phyloP scores from a whole-genome alignment of 2,797 vertebrate species.

The Gobio occitaniae region DNA sequence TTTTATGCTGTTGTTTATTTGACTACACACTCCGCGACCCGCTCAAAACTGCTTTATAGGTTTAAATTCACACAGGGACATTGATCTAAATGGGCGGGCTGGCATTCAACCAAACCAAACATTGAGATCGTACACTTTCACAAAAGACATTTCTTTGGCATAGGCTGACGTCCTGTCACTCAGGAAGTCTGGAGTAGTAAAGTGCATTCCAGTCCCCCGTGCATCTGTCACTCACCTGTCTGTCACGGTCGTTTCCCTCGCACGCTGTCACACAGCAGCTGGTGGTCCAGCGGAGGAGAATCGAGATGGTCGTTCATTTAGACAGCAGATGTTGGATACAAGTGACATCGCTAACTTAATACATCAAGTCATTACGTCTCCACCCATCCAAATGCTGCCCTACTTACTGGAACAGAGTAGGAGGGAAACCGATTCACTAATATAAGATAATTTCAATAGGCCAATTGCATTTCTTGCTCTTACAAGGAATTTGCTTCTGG shows the following conservation, averaged over 20 bases:
- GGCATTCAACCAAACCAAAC: slow-evolving; percentile 3
- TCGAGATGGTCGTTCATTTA: slow-evolving; percentile 46
- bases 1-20: neutral
- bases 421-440: slow-evolving; percentile 4
- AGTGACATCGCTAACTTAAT: slow-evolving; percentile 53
- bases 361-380: slow-evolving; percentile 38
- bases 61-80: neutral
- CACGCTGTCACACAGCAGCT: slow-evolving; percentile 50
- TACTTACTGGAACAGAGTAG: slow-evolving; percentile 33
- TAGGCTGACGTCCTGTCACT: slow-evolving; percentile 43
- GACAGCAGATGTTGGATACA: slow-evolving; percentile 56
- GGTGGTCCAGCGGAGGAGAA: slow-evolving; percentile 48
- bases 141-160: neutral
- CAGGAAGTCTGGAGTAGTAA: slow-evolving; percentile 31
- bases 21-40: neutral
- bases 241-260: slow-evolving; percentile 36
- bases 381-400: slow-evolving; percentile 49
- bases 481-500: neutral
- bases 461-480: neutral
- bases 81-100: neutral
- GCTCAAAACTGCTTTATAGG: neutral
- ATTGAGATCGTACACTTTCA: slow-evolving; percentile 22
- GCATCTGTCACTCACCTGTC: slow-evolving; percentile 53
- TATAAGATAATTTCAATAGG: neutral
- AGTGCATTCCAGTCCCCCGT: neutral